Evolutionary conservation across 2,888 invertebrate genomes (phyloP).

Genomic region (Eupithecia dodoneata): DNA sequence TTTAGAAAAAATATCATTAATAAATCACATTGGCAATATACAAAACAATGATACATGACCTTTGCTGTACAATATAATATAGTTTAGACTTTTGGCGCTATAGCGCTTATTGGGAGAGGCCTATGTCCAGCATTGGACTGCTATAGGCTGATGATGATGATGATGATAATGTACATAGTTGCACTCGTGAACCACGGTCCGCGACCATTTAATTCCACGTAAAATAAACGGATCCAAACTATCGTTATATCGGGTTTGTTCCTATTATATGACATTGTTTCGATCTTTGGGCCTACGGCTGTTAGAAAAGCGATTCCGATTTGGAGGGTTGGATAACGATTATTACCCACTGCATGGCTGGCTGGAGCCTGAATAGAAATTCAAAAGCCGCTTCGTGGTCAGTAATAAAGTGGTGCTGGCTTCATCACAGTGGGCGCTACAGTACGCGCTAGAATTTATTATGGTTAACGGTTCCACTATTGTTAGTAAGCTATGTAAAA

Average conservation of each 20-base stretch:
- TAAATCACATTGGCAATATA: neutral
- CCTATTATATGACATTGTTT: slow-evolving; percentile 44
- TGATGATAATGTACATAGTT: neutral
- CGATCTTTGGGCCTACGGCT: slow-evolving; percentile 38
- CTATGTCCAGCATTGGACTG: too few species aligned
- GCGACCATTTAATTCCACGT: slow-evolving; percentile 14
- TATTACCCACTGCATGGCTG: slow-evolving; percentile 32
- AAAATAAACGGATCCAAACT: slow-evolving; percentile 38
- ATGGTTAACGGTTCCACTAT: neutral
- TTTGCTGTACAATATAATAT: neutral
- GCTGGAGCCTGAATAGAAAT: slow-evolving; percentile 32
- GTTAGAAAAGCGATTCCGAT: slow-evolving; percentile 44
- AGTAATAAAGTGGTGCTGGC: slow-evolving; percentile 24
- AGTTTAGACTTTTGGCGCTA: neutral
- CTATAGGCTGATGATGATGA: too few species aligned
- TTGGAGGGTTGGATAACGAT: slow-evolving; percentile 39
- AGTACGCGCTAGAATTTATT: neutral
- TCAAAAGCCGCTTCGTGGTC: slow-evolving; percentile 33
- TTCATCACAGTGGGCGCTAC: neutral
- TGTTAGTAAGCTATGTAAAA: neutral
- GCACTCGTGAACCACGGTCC: neutral
- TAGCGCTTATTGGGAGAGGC: too few species aligned
- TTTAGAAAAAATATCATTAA: neutral
- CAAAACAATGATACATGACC: neutral
- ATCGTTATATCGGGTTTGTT: slow-evolving; percentile 41